phyloP scores from a whole-genome alignment of 2,888 invertebrate genomes.

The Calameuta pallipes region DNA sequence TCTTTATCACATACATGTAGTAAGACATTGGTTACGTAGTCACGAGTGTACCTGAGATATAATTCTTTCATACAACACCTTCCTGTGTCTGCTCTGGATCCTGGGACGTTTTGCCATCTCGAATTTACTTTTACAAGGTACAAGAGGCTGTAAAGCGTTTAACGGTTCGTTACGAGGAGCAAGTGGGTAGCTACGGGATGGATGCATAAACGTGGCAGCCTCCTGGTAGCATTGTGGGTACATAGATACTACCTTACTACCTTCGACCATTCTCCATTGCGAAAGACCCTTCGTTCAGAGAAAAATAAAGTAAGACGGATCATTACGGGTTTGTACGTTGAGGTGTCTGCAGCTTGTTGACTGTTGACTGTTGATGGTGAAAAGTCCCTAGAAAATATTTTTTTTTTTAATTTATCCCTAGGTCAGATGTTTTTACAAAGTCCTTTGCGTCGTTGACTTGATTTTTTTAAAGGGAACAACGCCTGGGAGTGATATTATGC shows the following conservation, averaged over 20 bases:
- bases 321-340: constrained; percentile 30
- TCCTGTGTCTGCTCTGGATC: not conserved
- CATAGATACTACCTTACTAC: not conserved
- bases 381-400: not conserved
- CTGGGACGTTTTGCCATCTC: not conserved
- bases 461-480: not conserved
- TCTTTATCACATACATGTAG: not conserved
- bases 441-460: not conserved
- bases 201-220: not conserved
- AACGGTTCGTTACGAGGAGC: constrained; percentile 45
- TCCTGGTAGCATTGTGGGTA: not conserved
- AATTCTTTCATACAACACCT: not conserved
- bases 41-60: not conserved
- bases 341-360: not conserved
- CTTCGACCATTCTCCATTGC: not conserved
- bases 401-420: not conserved
- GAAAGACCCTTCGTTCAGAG: not conserved
- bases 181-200: constrained; percentile 7
- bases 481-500: not conserved
- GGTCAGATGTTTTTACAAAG: not conserved
- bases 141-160: constrained; percentile 46
- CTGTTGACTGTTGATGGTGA: not conserved
- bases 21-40: not conserved
- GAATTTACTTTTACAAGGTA: constrained; percentile 35
- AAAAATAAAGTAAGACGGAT: constrained; percentile 23